phyloP scores from a whole-genome alignment of 2,888 invertebrate species.

The Diachrysia chrysitis region DNA sequence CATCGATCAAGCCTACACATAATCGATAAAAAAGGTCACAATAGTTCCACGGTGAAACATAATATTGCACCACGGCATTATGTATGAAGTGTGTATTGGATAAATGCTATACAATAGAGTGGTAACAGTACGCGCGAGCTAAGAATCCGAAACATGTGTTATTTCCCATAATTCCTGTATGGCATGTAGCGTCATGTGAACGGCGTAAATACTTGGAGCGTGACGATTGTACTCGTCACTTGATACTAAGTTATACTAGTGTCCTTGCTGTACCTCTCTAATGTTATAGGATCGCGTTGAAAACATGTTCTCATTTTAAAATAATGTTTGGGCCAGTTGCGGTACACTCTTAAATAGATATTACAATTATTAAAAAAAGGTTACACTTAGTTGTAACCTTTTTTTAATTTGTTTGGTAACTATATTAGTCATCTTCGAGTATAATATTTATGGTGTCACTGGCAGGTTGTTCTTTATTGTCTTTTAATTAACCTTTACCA shows the following conservation, averaged over 20 bases:
- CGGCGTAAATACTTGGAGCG: conserved; percentile 67
- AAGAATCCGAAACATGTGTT: conserved; percentile 57
- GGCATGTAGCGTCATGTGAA: conserved; percentile 60
- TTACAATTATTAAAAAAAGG: neutral
- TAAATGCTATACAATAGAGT: conserved; percentile 52
- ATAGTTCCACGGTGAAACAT: conserved; percentile 28
- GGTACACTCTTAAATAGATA: neutral
- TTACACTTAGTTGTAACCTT: neutral
- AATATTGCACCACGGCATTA: conserved; percentile 39
- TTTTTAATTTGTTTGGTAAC: neutral
- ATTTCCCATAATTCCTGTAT: conserved; percentile 48
- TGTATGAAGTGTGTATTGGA: conserved; percentile 34
- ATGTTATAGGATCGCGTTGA: conserved; percentile 36
- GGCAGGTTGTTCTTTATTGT: neutral
- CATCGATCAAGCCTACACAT: conserved; percentile 24
- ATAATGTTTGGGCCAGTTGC: neutral
- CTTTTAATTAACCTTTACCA: neutral
- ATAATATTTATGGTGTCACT: neutral
- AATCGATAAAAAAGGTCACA: conserved; percentile 42
- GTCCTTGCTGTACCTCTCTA: conserved; percentile 77
- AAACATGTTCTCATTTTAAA: conserved; percentile 7
- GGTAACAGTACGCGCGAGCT: conserved; percentile 41
- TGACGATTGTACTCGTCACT: conserved; percentile 71
- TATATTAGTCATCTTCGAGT: neutral
- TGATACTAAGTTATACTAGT: conserved; percentile 61